Evolutionary conservation across 1,140 invertebrate genomes (phyloP).

Genomic region (Hermetia illucens): DNA sequence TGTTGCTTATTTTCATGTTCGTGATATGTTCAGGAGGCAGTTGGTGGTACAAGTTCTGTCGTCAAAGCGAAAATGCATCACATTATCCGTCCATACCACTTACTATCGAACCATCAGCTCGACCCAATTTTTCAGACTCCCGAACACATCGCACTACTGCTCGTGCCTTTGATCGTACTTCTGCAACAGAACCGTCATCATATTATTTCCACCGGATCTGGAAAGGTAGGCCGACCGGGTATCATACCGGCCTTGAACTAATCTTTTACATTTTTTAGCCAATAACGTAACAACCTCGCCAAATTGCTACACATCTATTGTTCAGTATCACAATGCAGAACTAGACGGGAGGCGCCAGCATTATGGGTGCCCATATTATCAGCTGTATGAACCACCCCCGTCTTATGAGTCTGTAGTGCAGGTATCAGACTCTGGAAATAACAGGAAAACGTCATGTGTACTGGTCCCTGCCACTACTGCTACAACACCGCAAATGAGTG

Average conservation of each 20-base stretch:
- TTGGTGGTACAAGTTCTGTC: constrained; percentile 5
- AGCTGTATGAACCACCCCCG: constrained; percentile 4
- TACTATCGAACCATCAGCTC: neutral
- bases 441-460: neutral
- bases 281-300: neutral
- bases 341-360: neutral
- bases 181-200: neutral
- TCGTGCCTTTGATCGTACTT: neutral
- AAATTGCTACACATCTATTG: constrained; percentile 1
- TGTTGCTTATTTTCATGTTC: constrained; percentile 4
- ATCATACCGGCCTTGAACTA: neutral
- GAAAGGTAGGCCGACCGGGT: neutral
- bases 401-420: constrained; percentile 4
- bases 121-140: neutral
- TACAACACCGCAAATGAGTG: neutral
- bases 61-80: constrained; percentile 1
- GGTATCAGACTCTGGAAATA: neutral
- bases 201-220: constrained; percentile 1
- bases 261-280: neutral
- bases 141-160: neutral
- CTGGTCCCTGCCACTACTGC: neutral
- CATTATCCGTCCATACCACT: neutral
- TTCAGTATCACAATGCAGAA: neutral
- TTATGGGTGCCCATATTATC: constrained; percentile 3
- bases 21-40: constrained; percentile 5